Percentiles rank a stretch among this genome's conserved stretches.
Conservation (phyloP, 2,797 vertebrate species). For the Cirrhinus molitorella region DNA sequence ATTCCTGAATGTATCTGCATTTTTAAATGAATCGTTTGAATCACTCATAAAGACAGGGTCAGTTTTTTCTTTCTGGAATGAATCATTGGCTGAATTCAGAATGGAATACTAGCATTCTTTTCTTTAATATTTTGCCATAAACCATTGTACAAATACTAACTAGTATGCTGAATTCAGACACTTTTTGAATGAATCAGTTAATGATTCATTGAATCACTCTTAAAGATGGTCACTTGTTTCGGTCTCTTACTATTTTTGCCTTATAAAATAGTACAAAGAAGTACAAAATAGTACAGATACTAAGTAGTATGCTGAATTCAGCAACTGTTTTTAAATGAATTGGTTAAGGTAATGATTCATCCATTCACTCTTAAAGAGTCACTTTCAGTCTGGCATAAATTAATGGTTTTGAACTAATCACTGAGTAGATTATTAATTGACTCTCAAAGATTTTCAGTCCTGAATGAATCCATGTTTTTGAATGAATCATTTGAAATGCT, state of each 20-base stretch:
- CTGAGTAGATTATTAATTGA: neutral
- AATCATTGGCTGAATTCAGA: neutral
- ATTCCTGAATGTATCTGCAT: slow-evolving; percentile 1
- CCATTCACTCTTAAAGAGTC: neutral
- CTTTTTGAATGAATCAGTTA: neutral
- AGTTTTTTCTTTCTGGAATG: neutral
- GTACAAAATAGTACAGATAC: neutral
- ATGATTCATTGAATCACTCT: neutral
- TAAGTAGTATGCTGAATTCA: neutral
- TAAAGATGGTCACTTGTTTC: neutral
- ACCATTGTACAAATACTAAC: neutral
- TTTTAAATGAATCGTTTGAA: neutral
- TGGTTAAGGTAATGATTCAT: neutral
- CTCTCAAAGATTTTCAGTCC: neutral
- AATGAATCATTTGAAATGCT: neutral
- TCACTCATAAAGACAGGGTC: neutral
- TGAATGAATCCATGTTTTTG: neutral
- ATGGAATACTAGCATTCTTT: neutral
- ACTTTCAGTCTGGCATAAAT: neutral
- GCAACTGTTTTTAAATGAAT: neutral
- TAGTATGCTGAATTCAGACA: neutral
- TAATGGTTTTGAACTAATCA: neutral
- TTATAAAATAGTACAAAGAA: too few relatives aligned
- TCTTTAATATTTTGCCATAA: neutral
- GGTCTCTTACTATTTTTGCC: neutral